Base-by-base conservation (phyloP, 2,888 invertebrate species). In the Dermolepida albohirtum region DNA sequence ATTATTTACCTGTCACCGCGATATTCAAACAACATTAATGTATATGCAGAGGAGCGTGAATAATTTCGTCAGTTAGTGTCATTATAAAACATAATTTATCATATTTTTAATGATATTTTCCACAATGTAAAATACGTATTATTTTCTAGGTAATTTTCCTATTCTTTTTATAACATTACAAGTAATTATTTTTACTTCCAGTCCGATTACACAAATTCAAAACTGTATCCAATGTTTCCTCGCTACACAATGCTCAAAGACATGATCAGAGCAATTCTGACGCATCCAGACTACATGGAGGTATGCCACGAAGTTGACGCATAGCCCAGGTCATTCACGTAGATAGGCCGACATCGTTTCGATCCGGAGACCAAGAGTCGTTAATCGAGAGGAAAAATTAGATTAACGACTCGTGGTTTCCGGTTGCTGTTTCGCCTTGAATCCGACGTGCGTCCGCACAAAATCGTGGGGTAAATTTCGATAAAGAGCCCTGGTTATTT, bases 211-310 rank as follows among this genome's bases (percentile, higher is more conserved):
- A 91, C 92, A 78, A 93, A 92, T 82, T 93, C 95, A 66, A 97
- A 97, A 85, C 88, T 95, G 79, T 96, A 96, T 83, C 97, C 97
- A 72, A 94, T 97, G 85, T 91, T 97, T 80, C 94, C 96, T 29
- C 91, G 97, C 59, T 98, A 98, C 87, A 93, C 94, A 70, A 94
- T 97, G 89, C 89, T 98, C 75, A 98, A 98, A 85, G 95, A 96
- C 82, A 96, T 98, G 96, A 96, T 97, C 79, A 97, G 97, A 86
- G 94, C 94, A 79, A 95, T 96, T 77, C 93, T 96, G 90, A 92
- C 95, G 79, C 93, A 96, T 84, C 96, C 96, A n/a, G 95, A 95
- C 84, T 97, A 96, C 87, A 95, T 96, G 93, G 96, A 96, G 85
- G 95, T 96, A 72, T 95, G 95, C 85, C 96, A 96, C 82, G 96